Conservation (phyloP, 2,113 vertebrate genomes). For the Paramormyrops kingsleyae region DNA sequence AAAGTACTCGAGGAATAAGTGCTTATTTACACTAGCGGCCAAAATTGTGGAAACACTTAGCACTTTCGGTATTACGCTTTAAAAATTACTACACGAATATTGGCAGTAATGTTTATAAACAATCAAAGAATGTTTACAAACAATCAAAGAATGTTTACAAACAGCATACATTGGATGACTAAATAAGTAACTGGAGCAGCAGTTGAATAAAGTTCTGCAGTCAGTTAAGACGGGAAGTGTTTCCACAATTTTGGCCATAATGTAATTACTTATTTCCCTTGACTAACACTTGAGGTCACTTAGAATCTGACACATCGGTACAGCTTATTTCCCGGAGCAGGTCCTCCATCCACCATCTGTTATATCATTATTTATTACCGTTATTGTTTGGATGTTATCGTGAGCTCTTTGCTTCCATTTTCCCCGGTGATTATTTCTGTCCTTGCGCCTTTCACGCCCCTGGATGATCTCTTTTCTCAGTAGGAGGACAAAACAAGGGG, state of each 20-base stretch:
- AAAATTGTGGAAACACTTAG: too few relatives aligned
- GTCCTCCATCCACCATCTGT: not conserved
- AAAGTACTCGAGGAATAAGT: not conserved
- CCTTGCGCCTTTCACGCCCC: not conserved
- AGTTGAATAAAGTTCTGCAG: too few relatives aligned
- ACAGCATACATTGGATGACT: too few relatives aligned
- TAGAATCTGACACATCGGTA: not conserved
- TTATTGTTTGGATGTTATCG: not conserved
- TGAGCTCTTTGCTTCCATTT: not conserved
- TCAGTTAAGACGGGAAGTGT: too few relatives aligned
- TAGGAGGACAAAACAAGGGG: not conserved
- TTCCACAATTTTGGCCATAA: too few relatives aligned
- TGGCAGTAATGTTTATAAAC: too few relatives aligned
- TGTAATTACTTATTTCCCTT: not conserved
- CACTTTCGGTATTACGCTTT: too few relatives aligned
- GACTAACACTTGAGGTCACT: not conserved
- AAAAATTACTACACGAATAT: too few relatives aligned
- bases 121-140: too few relatives aligned
- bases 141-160: too few relatives aligned
- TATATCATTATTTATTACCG: not conserved
- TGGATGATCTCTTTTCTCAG: not conserved
- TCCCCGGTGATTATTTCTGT: not conserved
- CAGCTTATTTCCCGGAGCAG: not conserved
- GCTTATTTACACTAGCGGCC: not conserved
- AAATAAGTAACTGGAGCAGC: too few relatives aligned